Conservation (phyloP, 2,113 vertebrate genomes). For the Solea senegalensis region DNA sequence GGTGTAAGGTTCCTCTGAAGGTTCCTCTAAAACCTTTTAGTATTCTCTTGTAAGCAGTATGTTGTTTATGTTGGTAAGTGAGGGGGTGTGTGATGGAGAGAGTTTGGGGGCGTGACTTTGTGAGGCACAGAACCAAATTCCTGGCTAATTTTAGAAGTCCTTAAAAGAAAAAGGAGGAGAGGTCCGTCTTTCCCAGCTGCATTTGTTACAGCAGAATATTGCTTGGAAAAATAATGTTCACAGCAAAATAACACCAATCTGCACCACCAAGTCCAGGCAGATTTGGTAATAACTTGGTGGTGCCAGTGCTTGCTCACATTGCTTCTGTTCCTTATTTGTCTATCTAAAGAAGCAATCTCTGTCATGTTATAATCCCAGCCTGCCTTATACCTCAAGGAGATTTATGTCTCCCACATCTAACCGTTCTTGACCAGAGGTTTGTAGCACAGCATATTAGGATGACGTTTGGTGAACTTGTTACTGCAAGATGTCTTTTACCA, state of each 20-base stretch:
- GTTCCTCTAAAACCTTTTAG: slow-evolving; percentile 39
- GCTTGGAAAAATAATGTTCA: slow-evolving; percentile 28
- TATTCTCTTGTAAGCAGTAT: slow-evolving; percentile 40
- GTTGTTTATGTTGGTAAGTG: slow-evolving; percentile 72
- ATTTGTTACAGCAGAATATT: slow-evolving; percentile 51
- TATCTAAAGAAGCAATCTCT: background rate
- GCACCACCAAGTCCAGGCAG: background rate
- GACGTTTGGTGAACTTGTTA: background rate
- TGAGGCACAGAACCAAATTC: slow-evolving; percentile 76
- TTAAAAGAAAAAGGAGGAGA: slow-evolving; percentile 71
- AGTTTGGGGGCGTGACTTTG: slow-evolving; percentile 58
- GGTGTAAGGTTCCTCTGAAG: background rate
- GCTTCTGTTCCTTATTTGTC: slow-evolving; percentile 9
- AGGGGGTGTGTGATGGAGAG: slow-evolving; percentile 54
- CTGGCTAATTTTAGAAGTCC: slow-evolving; percentile 81
- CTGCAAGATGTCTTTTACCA: background rate
- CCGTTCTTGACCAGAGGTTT: background rate
- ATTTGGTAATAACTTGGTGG: slow-evolving; percentile 1
- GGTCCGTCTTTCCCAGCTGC: slow-evolving; percentile 62
- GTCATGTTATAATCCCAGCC: background rate
- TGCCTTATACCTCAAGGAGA: background rate
- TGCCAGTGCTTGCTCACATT: background rate
- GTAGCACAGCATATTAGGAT: background rate
- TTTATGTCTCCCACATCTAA: too few species aligned
- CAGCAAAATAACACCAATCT: background rate